Evolutionary conservation across 2,797 vertebrate genomes (phyloP), one percentile per base, ranked within the genome.

Genomic region (Bovichtus diacanthus): DNA sequence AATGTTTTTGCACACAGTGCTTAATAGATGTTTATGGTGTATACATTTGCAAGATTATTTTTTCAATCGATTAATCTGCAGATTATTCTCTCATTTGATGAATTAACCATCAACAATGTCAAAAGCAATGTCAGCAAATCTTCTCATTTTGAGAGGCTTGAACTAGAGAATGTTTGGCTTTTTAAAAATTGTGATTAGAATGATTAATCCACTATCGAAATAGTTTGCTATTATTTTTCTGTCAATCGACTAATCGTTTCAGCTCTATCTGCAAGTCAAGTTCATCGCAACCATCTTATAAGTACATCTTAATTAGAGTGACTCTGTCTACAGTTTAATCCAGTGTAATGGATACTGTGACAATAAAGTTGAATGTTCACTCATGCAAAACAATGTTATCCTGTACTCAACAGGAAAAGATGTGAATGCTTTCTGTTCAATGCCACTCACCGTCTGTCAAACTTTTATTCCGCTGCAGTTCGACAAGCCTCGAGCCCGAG

Each of bases 401-500:
- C 15, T 18, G 3, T 15, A 16, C n/a, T 15, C 0, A 58, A 60
- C 5, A 29, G 3, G 3, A 29, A 5, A 47, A 19, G 9, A 11
- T 61, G 9, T 68, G 12, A 25, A 6, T 49, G 6, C 10, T 36
- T n/a, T 18, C 9, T 5, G 6, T 38, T 56, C 1, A 46, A 27
- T 69, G 6, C 3, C 29, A 9, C 23, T 63, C 8, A 64, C 9
- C 0, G 1, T 44, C 10, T 31, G 2, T 56, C 16, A 19, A 10
- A 2, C 3, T 47, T 39, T 21, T 78, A 15, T 75, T 16, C 72
- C 44, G 25, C 60, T 88, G 38, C 89, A 99, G 98, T 99, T 99
- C 84, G 54, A 90, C 84, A 99, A 98, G 75, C 97, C 98, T 39
- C 92, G 78, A 80, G 78, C 59, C 19, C 85, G 86, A 77, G 78